These are phyloP conservation scores for Heliconius hermathena DNA, from an alignment of 1,140 invertebrate genomes.

Conservation along the genomic window DNA sequence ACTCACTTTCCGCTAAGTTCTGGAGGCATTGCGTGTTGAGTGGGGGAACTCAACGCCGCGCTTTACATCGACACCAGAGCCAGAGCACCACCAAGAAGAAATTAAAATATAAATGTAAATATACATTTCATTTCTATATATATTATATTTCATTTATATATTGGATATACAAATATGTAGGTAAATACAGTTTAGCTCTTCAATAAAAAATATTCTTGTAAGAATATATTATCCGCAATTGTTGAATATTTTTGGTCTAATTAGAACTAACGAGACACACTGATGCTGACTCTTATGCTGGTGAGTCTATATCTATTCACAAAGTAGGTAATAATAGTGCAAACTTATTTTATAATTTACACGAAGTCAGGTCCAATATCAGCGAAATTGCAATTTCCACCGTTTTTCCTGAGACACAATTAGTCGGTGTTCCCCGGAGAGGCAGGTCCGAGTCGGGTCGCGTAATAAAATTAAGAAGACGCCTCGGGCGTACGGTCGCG, in stretches of 20 bases:
- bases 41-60: no score
- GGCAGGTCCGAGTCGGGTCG: slow-evolving; percentile 57
- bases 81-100: no score
- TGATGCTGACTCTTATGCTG: background rate
- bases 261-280: background rate
- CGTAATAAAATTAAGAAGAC: slow-evolving; percentile 81
- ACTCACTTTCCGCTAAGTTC: no score
- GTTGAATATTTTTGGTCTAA: background rate
- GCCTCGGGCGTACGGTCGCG: slow-evolving; percentile 61
- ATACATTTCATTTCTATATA: no score
- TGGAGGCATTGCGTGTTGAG: no score
- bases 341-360: slow-evolving; percentile 28
- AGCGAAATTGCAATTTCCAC: slow-evolving; percentile 46
- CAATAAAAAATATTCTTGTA: no score
- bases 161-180: no score
- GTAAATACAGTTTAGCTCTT: no score
- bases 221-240: no score
- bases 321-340: background rate
- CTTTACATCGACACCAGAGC: no score
- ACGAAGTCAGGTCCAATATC: slow-evolving; percentile 23
- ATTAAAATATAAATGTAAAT: no score
- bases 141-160: no score
- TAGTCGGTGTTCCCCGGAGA: slow-evolving; percentile 68
- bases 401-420: slow-evolving; percentile 72
- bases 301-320: background rate